These are phyloP conservation scores for Condylura cristata DNA, from an alignment of 2,113 vertebrate species.

Conservation along the genomic window DNA sequence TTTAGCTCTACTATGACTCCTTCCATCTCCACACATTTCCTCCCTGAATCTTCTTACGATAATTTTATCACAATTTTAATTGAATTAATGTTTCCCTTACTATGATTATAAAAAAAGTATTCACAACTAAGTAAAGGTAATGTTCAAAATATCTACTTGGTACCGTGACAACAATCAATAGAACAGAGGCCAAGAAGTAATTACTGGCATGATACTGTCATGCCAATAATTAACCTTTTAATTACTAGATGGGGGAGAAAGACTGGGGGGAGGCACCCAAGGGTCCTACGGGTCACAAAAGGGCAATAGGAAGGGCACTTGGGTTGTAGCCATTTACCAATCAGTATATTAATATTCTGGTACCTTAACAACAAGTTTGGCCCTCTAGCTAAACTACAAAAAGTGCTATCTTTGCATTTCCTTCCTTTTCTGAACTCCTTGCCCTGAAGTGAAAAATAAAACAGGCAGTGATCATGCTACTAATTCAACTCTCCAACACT, in stretches of 20 bases:
- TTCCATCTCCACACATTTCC: background rate
- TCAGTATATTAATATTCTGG: background rate
- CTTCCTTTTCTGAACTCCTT: background rate
- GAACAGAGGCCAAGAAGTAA: background rate
- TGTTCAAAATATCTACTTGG: conserved; percentile 42
- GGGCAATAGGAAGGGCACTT: background rate
- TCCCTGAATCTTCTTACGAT: background rate
- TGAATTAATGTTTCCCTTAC: conserved; percentile 31
- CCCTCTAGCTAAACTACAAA: background rate
- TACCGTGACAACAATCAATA: background rate
- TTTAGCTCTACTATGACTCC: background rate
- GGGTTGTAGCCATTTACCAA: background rate
- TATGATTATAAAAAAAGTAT: conserved; percentile 20
- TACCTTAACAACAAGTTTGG: background rate
- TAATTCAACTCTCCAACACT: background rate
- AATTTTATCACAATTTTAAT: conserved; percentile 25
- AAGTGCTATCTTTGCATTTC: background rate
- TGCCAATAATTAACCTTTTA: background rate
- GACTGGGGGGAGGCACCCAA: background rate
- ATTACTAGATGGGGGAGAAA: background rate
- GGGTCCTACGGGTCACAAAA: background rate
- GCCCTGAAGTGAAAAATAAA: conserved; percentile 2
- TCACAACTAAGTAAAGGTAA: conserved; percentile 25
- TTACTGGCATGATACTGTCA: background rate
- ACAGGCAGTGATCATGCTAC: background rate